Conservation (phyloP, 2,113 vertebrate species). For the Mugil cephalus region DNA sequence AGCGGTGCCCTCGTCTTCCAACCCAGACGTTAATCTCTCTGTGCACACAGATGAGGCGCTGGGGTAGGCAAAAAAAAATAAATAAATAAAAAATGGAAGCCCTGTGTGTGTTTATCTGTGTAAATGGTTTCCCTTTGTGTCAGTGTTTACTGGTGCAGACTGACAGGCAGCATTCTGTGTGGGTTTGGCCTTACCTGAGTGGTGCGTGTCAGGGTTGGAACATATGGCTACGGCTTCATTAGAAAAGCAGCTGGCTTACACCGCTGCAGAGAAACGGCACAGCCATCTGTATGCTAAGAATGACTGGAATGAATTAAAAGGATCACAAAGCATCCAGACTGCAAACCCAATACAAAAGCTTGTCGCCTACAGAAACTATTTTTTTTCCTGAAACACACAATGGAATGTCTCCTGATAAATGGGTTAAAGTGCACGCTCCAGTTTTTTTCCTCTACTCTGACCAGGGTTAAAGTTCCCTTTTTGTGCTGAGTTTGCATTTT, state of each 20-base stretch:
- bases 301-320: not conserved
- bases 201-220: slow-evolving; percentile 12
- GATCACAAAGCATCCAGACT: not conserved
- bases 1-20: slow-evolving; percentile 8
- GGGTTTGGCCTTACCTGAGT: not conserved
- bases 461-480: slow-evolving; percentile 69
- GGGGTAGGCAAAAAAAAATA: not conserved
- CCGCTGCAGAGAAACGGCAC: slow-evolving; percentile 21
- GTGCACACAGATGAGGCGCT: slow-evolving; percentile 12
- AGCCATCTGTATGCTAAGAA: slow-evolving; percentile 2
- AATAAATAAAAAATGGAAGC: slow-evolving; percentile 13
- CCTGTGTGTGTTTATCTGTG: slow-evolving; percentile 18
- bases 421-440: slow-evolving; percentile 48
- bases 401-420: slow-evolving; percentile 56
- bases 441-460: slow-evolving; percentile 23
- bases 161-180: slow-evolving; percentile 4
- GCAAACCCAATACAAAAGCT: not conserved
- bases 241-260: not conserved
- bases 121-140: slow-evolving; percentile 27
- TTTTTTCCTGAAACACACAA: slow-evolving; percentile 19
- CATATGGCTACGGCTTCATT: slow-evolving; percentile 7
- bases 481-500: slow-evolving; percentile 60
- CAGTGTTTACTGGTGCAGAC: slow-evolving; percentile 1
- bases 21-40: slow-evolving; percentile 40
- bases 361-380: slow-evolving; percentile 8